Conservation (phyloP, 2,797 vertebrate species). For the Picus viridis region DNA sequence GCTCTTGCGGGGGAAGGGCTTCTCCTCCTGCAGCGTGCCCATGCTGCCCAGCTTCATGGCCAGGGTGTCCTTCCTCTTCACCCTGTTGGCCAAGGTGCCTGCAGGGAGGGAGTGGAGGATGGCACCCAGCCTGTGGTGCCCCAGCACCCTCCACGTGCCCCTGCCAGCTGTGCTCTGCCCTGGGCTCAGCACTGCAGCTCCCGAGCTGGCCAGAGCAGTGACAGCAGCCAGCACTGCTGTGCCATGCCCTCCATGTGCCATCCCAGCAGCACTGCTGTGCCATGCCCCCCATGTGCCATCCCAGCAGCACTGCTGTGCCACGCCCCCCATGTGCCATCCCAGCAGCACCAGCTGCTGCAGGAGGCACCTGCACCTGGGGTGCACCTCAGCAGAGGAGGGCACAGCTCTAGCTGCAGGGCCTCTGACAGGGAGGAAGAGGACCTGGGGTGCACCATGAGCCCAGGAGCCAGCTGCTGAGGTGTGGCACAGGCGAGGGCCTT, state of each 20-base stretch:
- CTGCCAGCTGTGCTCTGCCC: background rate
- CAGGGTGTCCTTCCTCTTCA: constrained; percentile 95
- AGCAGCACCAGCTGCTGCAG: background rate
- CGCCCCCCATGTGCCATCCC: background rate
- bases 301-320: no score
- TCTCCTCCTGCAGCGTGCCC: constrained; percentile 74
- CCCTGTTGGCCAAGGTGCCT: constrained; percentile 93
- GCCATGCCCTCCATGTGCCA: background rate
- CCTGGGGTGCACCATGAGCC: background rate
- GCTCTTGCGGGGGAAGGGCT: constrained; percentile 93
- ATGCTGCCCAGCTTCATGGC: constrained; percentile 92
- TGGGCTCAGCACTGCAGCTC: background rate
- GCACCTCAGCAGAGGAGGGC: background rate
- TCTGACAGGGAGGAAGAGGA: background rate
- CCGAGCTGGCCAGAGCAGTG: background rate
- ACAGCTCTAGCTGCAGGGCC: background rate
- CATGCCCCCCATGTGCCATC: no score
- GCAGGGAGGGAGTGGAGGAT: background rate
- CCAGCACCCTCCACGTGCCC: background rate
- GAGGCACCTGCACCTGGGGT: background rate
- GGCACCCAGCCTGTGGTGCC: background rate
- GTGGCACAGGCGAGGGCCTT: background rate
- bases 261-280: no score
- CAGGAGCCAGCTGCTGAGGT: background rate
- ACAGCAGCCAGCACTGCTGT: background rate